Conservation (phyloP, 2,113 vertebrate genomes). For the Eulemur rufifrons region DNA sequence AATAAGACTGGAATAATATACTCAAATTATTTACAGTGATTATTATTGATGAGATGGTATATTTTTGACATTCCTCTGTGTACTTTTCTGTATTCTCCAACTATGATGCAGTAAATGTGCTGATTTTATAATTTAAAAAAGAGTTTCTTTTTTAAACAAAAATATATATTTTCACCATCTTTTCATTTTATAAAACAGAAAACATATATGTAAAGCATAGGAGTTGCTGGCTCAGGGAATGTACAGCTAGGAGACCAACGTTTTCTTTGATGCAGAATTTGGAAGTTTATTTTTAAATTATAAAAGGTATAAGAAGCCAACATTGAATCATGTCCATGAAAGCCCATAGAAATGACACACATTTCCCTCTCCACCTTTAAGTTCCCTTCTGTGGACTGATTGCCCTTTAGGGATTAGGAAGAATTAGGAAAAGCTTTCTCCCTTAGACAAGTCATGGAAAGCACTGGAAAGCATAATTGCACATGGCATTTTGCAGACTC, state of each 20-base stretch:
- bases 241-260: neutral
- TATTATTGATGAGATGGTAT: neutral
- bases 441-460: neutral
- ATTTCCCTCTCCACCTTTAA: neutral
- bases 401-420: neutral
- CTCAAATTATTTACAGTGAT: neutral
- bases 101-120: neutral
- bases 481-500: neutral
- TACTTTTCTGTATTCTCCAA: neutral
- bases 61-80: neutral
- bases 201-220: neutral
- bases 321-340: neutral
- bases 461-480: neutral
- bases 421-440: neutral
- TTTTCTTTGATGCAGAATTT: neutral
- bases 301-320: neutral
- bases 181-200: conserved; percentile 33
- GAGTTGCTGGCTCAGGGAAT: neutral
- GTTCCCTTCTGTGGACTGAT: neutral
- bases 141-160: neutral
- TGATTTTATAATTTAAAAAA: neutral
- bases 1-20: neutral
- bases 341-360: neutral
- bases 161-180: neutral
- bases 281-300: neutral